These are phyloP conservation scores for Genyomyrus donnyi DNA, from an alignment of 2,113 vertebrate genomes.

Conservation along the genomic window DNA sequence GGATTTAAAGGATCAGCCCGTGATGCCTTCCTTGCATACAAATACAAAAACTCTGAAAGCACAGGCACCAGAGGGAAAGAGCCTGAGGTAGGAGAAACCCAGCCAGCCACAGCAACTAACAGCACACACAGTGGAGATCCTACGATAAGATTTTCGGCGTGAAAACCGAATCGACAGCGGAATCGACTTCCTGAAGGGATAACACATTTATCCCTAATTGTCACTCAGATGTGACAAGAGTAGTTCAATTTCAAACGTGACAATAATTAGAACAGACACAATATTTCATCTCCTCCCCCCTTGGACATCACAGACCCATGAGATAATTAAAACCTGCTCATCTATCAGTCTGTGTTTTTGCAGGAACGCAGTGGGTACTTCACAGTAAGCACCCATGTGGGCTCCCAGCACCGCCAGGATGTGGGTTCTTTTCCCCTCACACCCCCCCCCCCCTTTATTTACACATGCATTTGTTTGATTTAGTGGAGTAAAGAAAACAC, in stretches of 20 bases:
- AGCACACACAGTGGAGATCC: neutral
- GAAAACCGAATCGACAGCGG: neutral
- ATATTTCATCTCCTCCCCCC: slow-evolving; percentile 15
- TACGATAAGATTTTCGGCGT: neutral
- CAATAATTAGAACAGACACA: slow-evolving; percentile 5
- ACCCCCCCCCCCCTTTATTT: neutral
- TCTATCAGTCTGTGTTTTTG: slow-evolving; percentile 1
- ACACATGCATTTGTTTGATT: slow-evolving; percentile 5
- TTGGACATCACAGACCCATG: neutral
- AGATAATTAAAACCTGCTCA: slow-evolving; percentile 31
- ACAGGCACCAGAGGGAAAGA: neutral
- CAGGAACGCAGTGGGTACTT: neutral
- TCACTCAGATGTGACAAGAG: neutral
- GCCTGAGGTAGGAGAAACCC: neutral
- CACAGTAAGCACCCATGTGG: neutral
- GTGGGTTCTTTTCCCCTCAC: neutral
- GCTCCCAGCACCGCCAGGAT: neutral
- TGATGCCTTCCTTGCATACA: neutral
- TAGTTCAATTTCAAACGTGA: neutral
- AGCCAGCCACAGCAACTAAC: neutral
- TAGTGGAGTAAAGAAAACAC: neutral
- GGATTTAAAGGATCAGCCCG: neutral
- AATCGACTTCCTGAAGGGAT: neutral
- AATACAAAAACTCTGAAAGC: neutral
- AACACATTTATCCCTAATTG: neutral